phyloP scores from a whole-genome alignment of 2,797 vertebrate species.

The Liasis olivaceus region DNA sequence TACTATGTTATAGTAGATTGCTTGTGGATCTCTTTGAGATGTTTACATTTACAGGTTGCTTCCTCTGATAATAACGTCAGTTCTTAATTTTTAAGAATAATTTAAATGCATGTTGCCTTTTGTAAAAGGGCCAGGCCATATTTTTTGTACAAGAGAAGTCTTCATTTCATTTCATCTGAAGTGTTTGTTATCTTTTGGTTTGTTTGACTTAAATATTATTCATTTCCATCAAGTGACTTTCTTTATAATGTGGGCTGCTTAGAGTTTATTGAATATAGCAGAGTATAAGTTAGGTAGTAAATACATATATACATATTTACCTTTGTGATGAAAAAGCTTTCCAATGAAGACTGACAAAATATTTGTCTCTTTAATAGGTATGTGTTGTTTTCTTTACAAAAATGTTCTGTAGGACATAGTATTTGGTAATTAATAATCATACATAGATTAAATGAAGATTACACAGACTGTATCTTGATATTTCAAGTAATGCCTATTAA shows the following conservation, averaged over 20 bases:
- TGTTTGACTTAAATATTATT: neutral
- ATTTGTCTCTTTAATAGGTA: neutral
- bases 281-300: neutral
- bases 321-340: neutral
- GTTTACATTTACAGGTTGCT: neutral
- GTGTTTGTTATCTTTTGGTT: slow-evolving; percentile 28
- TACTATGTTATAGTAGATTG: neutral
- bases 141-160: neutral
- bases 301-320: neutral
- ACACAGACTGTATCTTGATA: neutral
- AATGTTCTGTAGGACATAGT: neutral
- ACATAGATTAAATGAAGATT: neutral
- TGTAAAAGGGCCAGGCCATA: neutral
- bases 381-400: neutral
- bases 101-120: neutral
- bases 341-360: neutral
- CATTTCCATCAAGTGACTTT: neutral
- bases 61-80: slow-evolving; percentile 17
- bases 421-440: neutral
- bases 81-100: slow-evolving; percentile 41
- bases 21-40: neutral
- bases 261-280: neutral
- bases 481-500: neutral
- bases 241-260: neutral
- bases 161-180: neutral